phyloP scores from a whole-genome alignment of 2,888 invertebrate genomes.

The Synanthedon andrenaeformis region DNA sequence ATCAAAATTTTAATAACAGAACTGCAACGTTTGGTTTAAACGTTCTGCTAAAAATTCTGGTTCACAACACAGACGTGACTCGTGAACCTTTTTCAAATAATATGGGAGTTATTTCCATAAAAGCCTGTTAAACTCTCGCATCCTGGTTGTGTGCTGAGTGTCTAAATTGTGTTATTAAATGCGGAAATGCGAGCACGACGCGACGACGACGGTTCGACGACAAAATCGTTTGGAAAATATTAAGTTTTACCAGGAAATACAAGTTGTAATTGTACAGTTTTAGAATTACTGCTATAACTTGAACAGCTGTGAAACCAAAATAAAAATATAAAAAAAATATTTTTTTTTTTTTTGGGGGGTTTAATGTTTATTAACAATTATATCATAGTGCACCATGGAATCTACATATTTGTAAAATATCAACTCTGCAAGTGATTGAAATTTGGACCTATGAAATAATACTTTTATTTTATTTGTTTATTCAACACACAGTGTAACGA shows the following conservation, averaged over 20 bases:
- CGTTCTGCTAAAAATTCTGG: background rate
- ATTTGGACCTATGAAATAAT: too few species aligned
- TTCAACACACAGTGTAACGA: too few species aligned
- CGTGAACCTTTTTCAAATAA: background rate
- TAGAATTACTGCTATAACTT: too few species aligned
- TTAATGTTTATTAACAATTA: too few species aligned
- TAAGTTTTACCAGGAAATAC: background rate
- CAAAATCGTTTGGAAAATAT: background rate
- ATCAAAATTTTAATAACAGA: background rate
- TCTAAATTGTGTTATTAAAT: background rate
- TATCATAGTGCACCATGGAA: too few species aligned
- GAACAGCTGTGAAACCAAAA: too few species aligned
- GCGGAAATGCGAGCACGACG: background rate
- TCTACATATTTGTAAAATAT: too few species aligned
- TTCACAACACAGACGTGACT: background rate
- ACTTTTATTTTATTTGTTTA: too few species aligned
- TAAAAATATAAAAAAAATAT: too few species aligned
- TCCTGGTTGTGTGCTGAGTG: background rate
- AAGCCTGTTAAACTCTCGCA: background rate
- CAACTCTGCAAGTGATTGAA: too few species aligned
- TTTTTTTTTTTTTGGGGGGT: too few species aligned
- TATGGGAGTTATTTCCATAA: background rate
- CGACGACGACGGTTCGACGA: background rate
- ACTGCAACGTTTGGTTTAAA: background rate
- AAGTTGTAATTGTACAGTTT: too few species aligned